These are phyloP conservation scores for Antheraea mylitta DNA, from an alignment of 1,140 invertebrate genomes.

Conservation along the genomic window DNA sequence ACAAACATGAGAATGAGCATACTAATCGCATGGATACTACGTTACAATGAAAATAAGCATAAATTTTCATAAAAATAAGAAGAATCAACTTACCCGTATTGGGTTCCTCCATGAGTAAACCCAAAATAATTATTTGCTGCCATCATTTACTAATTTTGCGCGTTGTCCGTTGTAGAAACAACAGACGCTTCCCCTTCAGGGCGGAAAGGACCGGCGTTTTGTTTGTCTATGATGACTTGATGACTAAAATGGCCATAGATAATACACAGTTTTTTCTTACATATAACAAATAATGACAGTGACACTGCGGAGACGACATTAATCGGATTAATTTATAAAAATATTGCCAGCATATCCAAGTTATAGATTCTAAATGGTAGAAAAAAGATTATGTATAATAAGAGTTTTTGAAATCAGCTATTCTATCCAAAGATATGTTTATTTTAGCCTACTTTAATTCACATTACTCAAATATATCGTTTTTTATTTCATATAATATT, in stretches of 20 bases:
- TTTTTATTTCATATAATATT: too few relatives aligned
- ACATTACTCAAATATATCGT: too few relatives aligned
- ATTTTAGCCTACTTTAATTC: too few relatives aligned
- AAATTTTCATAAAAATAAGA: slow-evolving; percentile 17
- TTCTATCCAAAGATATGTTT: too few relatives aligned
- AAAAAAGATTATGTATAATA: too few relatives aligned
- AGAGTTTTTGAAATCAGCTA: too few relatives aligned
- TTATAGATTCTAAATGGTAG: too few relatives aligned
- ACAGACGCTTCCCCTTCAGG: slow-evolving; percentile 52
- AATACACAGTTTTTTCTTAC: too few relatives aligned
- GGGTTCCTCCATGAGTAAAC: slow-evolving; percentile 93
- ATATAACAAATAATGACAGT: too few relatives aligned
- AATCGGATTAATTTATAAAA: too few relatives aligned
- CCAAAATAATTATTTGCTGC: slow-evolving; percentile 96
- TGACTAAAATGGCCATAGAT: slow-evolving; percentile 38
- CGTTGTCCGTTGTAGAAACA: slow-evolving; percentile 44
- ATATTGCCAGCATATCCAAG: too few relatives aligned
- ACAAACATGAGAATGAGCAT: slow-evolving; percentile 47
- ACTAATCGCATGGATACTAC: background rate
- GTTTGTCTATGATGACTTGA: slow-evolving; percentile 51
- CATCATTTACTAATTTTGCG: slow-evolving; percentile 82
- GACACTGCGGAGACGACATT: too few relatives aligned
- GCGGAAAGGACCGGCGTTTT: slow-evolving; percentile 71
- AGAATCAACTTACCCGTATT: slow-evolving; percentile 87
- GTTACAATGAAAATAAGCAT: background rate